These are phyloP conservation scores for Marcusenius ussheri DNA, from an alignment of 2,113 vertebrate species.

Conservation along the genomic window DNA sequence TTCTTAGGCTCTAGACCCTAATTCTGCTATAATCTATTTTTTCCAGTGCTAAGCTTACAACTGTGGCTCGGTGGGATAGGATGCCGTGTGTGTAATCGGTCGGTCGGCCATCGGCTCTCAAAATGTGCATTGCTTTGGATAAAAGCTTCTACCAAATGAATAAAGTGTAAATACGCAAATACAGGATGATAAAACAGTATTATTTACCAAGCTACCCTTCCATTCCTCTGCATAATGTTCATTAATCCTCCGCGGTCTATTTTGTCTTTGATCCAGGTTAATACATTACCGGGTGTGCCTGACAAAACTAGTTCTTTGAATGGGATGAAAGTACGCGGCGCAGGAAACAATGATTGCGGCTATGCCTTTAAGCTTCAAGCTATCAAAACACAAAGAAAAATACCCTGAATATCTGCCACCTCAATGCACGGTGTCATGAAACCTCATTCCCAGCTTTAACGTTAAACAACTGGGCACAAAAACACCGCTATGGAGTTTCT, in stretches of 20 bases:
- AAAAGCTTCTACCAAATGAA: neutral
- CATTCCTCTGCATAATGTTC: neutral
- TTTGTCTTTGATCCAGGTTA: neutral
- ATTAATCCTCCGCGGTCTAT: neutral
- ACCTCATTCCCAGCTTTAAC: neutral
- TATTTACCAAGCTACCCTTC: neutral
- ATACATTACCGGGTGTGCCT: neutral
- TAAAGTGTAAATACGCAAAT: neutral
- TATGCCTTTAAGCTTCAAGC: neutral
- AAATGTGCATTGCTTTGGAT: neutral
- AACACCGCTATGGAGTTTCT: neutral
- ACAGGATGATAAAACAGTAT: neutral
- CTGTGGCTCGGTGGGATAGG: neutral
- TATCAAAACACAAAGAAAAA: neutral
- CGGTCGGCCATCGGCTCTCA: neutral
- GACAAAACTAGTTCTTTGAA: neutral
- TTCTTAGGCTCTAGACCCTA: neutral
- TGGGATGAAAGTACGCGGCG: neutral
- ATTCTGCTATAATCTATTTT: neutral
- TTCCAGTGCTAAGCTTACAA: neutral
- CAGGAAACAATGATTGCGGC: neutral
- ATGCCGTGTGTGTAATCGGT: neutral
- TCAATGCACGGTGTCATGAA: neutral
- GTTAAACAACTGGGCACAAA: neutral
- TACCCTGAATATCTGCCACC: neutral